Base-by-base conservation (phyloP, 1,140 invertebrate genomes). In the Nasonia giraulti region DNA sequence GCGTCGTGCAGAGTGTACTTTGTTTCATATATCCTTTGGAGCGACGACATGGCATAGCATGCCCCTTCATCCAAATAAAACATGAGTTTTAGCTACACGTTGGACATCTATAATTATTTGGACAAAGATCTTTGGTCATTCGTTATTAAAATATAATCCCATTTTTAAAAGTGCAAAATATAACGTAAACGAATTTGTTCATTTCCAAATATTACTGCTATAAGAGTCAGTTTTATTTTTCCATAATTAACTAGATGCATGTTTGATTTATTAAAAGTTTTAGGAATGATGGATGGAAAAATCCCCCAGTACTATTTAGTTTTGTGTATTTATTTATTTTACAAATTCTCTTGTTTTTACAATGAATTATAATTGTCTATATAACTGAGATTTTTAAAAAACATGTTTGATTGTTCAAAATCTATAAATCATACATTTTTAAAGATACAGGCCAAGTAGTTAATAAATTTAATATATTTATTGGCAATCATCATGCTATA, bases 91-190 rank as follows among this genome's bases (percentile, higher is more conserved):
- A 74, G 77, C 76, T 12, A 55, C 12, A 37, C 7, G 68, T 84
- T 84, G 83, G 83, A 80, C 69, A 84, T 84, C 77, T 78, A 17
- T 62, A 80, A 80, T 84, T 78, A 44, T 20, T n/a, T 80, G 77
- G 83, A 74, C 37, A 74, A 84, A 80, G 83, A 80, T 79, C 33
- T 44, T 83, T 69, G 33, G 27, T 62, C 31, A 5, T n/a, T 40
- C 12, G 10, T 10, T 44, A 31, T 47, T 68, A n/a, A 2, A 55
- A 81, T 20, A 20, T 71, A 69, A 12, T 27, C 68, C 50, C 20
- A 17, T 80, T 69, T 69, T 14, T 44, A 12, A 62, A 66, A 31
- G 20, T 66, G 40, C 40, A 44, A 10, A 44, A 44, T 44, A 10
- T 7, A 44, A 44, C 40, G 40, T 44, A 44, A 44, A 44, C 6